Base-by-base conservation (phyloP, 2,113 vertebrate species). In the Brachypodius melanocephalos region DNA sequence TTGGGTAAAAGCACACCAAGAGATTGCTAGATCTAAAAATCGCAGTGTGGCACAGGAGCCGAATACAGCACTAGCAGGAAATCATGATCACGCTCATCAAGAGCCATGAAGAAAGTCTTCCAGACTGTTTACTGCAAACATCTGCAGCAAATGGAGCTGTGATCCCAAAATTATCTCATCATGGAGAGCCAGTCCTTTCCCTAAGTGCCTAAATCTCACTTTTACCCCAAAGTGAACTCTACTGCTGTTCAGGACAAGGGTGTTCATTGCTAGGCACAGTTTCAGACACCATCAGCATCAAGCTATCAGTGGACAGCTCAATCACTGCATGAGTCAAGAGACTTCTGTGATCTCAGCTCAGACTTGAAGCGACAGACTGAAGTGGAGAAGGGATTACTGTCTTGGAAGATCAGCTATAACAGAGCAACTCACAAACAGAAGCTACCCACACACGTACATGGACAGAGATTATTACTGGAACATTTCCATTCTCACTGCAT, bases 361-460 rank as follows among this genome's bases (percentile, higher is more conserved):
- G 18, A 51, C 52, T 38, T 10, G 61, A 74, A 16, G 24, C 21
- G 31, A 71, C 48, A 48, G 20, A 34, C 12, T 29, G 28, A 82
- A 71, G 28, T 2, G 4, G 28, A 5, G 38, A 55, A n/a, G 15
- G 42, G 19, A 36, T 85, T 65, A 49, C 3, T 48, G 12, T 7
- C 48, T 25, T n/a, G 25, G 2, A 68, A 69, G 36, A 62, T 2
- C 0, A 0, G 49, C 28, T 38, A 4, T 24, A 76, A 32, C 19
- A 83, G 26, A 75, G n/a, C 34, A 57, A 43, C 13, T 68, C 52
- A 63, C 40, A 48, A n/a, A 40, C 34, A 69, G 16, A 54, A 51
- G 36, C 26, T 25, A n/a, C 38, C 10, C 38, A 55, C 12, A 34
- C 15, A 72, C 4, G 48, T 5, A 49, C 4, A 14, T 0, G 1